Evolutionary conservation across 2,797 vertebrate genomes (phyloP).

Genomic region (Avahi laniger): DNA sequence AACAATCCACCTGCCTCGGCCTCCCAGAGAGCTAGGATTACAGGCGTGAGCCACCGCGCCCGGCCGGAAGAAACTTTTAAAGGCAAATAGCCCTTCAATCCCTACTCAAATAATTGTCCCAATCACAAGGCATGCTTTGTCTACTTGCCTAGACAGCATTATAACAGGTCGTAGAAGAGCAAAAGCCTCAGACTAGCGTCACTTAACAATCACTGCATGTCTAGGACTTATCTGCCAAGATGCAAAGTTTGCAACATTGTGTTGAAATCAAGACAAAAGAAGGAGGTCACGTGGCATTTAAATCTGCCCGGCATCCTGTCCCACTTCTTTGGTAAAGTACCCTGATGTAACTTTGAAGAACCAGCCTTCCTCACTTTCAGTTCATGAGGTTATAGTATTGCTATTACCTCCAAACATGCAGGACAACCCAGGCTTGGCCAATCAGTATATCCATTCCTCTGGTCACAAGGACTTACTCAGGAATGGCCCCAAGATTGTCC

Average conservation of each 20-base stretch:
- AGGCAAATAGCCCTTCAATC: background rate
- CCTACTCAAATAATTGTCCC: background rate
- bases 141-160: background rate
- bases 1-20: too few species aligned
- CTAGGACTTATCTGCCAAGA: background rate
- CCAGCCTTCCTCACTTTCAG: background rate
- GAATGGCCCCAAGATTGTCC: background rate
- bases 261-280: conserved; percentile 1
- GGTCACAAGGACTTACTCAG: background rate
- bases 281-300: background rate
- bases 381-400: background rate
- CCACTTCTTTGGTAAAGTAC: background rate
- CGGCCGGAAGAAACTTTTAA: background rate
- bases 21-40: too few species aligned
- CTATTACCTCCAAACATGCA: background rate
- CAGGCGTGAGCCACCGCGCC: too few species aligned
- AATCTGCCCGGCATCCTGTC: background rate
- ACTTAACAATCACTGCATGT: background rate
- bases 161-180: background rate
- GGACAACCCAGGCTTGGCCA: background rate
- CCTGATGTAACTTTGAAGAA: background rate
- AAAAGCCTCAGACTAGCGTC: background rate
- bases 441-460: background rate
- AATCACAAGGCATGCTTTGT: background rate
- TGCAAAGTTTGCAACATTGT: background rate